These are phyloP conservation scores for Escarpia spicata DNA, from an alignment of 2,888 invertebrate species.

Conservation along the genomic window DNA sequence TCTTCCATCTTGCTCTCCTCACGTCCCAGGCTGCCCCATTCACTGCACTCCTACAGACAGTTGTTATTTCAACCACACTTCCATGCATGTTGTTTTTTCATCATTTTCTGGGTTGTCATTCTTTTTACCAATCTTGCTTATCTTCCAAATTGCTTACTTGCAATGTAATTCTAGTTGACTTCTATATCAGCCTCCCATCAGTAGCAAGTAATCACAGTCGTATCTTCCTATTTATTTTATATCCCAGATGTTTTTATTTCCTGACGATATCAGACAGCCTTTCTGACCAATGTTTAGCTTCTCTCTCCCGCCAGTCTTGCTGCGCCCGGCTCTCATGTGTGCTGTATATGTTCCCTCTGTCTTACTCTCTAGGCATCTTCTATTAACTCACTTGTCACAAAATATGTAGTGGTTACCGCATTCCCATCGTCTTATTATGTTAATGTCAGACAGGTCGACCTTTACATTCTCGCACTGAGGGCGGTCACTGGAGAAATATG, in stretches of 20 bases:
- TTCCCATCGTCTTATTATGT: too few relatives aligned
- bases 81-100: too few relatives aligned
- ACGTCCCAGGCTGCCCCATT: not conserved
- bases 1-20: not conserved
- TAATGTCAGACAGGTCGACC: too few relatives aligned
- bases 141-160: not conserved
- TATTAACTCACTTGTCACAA: too few relatives aligned
- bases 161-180: not conserved
- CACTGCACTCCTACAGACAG: not conserved
- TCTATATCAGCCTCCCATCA: not conserved
- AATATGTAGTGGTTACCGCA: too few relatives aligned
- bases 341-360: too few relatives aligned
- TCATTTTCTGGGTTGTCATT: not conserved
- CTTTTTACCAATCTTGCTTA: not conserved
- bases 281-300: not conserved
- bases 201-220: not conserved
- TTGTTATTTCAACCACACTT: not conserved
- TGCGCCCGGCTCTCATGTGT: too few relatives aligned
- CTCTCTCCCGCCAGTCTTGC: too few relatives aligned
- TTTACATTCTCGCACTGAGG: too few relatives aligned
- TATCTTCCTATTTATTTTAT: conserved; percentile 6
- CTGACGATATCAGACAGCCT: not conserved
- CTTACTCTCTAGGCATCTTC: too few relatives aligned
- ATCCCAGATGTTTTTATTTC: not conserved
- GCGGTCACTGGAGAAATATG: not conserved